phyloP scores from a whole-genome alignment of 2,888 invertebrate genomes.

The Epiperipatus broadwayi region DNA sequence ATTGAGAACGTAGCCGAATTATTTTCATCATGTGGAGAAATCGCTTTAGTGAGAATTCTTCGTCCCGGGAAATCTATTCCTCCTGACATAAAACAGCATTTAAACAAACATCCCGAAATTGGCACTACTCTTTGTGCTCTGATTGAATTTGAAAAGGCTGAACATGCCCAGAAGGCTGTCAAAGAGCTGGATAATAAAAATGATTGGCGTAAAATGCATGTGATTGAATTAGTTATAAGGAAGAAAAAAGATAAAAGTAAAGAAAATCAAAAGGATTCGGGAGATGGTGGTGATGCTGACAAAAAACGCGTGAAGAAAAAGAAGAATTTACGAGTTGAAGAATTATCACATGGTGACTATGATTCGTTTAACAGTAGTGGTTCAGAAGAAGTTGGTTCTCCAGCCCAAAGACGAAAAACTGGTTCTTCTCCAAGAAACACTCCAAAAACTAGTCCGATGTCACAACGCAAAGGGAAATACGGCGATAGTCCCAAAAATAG shows the following conservation, averaged over 20 bases:
- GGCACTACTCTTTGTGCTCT: conserved; percentile 61
- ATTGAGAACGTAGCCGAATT: conserved; percentile 79
- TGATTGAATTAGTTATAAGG: conserved; percentile 23
- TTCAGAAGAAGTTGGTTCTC: conserved; percentile 41
- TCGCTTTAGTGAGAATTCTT: conserved; percentile 65
- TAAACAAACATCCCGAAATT: conserved; percentile 71
- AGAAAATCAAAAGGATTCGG: conserved; percentile 20
- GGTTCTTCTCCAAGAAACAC: conserved; percentile 15
- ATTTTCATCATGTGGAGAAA: conserved; percentile 70
- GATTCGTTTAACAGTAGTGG: conserved; percentile 17
- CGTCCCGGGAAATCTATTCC: conserved; percentile 75
- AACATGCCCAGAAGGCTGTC: conserved; percentile 60
- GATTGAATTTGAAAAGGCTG: conserved; percentile 72
- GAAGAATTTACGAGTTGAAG: too few species aligned
- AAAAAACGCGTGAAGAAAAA: conserved; percentile 21
- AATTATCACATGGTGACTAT: conserved; percentile 11
- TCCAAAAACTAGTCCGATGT: conserved; percentile 9
- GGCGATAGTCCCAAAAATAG: too few species aligned
- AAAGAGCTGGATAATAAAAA: conserved; percentile 29
- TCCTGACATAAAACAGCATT: conserved; percentile 70
- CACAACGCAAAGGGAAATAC: too few species aligned
- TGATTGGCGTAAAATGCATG: conserved; percentile 28
- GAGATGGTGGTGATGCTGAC: conserved; percentile 17
- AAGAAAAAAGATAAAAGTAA: conserved; percentile 16
- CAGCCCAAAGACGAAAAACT: conserved; percentile 31